A percentile compares a stretch with the other conserved stretches of the same genome.
These are phyloP conservation scores for Acarapis woodi DNA, from an alignment of 1,140 invertebrate genomes.

Conservation along the genomic window DNA sequence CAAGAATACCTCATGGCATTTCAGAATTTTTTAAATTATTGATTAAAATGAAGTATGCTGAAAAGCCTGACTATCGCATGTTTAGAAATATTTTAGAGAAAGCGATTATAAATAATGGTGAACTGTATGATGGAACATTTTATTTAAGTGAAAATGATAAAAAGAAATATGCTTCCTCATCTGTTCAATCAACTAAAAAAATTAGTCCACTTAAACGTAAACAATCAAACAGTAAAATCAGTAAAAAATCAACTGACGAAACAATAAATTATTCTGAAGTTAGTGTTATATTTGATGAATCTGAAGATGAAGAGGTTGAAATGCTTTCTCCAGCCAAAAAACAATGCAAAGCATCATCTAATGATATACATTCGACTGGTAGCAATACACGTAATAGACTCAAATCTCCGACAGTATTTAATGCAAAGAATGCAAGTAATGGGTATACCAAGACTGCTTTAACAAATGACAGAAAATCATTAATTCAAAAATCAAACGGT, in stretches of 20 bases:
- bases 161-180: neutral
- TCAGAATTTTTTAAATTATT: slow-evolving; percentile 38
- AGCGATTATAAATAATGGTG: neutral
- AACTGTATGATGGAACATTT: slow-evolving; percentile 3
- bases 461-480: too few relatives aligned
- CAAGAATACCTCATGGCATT: slow-evolving; percentile 15
- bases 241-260: neutral
- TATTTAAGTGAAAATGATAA: neutral
- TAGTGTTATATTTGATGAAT: neutral
- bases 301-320: neutral
- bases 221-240: neutral
- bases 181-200: neutral
- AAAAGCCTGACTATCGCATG: slow-evolving; percentile 38
- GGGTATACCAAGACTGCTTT: too few relatives aligned
- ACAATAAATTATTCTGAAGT: neutral
- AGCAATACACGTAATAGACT: too few relatives aligned
- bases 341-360: too few relatives aligned
- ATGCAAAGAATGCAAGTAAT: too few relatives aligned
- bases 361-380: too few relatives aligned
- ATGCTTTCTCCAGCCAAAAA: too few relatives aligned
- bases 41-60: slow-evolving; percentile 32
- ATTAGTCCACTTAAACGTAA: neutral
- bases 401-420: too few relatives aligned
- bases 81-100: slow-evolving; percentile 27
- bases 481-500: too few relatives aligned